These are phyloP conservation scores for Acrocephalus arundinaceus DNA, from an alignment of 2,113 vertebrate species.

Conservation along the genomic window DNA sequence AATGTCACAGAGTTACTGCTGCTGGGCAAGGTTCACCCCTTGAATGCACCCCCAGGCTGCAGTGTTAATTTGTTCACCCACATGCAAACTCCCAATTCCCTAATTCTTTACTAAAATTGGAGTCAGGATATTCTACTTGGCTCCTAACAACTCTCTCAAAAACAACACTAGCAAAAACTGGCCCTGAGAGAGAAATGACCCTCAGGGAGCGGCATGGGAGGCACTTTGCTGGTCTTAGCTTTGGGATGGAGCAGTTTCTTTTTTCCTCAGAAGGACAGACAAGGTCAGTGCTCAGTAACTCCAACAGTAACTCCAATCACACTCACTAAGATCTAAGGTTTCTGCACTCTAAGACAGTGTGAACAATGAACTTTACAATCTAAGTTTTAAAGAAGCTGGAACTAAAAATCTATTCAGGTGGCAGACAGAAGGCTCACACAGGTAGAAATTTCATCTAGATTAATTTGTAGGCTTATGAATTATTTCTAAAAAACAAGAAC, in stretches of 20 bases:
- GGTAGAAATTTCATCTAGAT: not conserved
- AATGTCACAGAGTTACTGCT: not conserved
- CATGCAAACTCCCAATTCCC: not conserved
- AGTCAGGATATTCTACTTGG: not conserved
- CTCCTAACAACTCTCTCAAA: not conserved
- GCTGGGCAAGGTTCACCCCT: not conserved
- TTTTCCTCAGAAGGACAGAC: not conserved
- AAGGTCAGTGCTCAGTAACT: not conserved
- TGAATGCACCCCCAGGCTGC: not conserved
- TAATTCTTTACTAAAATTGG: not conserved
- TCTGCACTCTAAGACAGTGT: not conserved
- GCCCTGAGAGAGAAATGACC: not conserved
- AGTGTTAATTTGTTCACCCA: rapidly evolving
- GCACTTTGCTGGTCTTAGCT: not conserved
- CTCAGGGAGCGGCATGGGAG: not conserved
- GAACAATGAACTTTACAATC: not conserved
- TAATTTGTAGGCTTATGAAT: not conserved
- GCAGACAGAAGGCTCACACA: not conserved
- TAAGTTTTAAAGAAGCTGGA: not conserved
- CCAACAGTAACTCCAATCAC: not conserved
- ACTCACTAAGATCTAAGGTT: not conserved
- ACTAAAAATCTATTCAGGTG: not conserved
- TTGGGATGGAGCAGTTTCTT: not conserved
- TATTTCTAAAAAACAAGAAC: not conserved
- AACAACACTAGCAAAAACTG: not conserved